Evolutionary conservation across 1,140 invertebrate species (phyloP), one percentile per base, ranked within the genome.

Genomic region (Dinoponera quadriceps): DNA sequence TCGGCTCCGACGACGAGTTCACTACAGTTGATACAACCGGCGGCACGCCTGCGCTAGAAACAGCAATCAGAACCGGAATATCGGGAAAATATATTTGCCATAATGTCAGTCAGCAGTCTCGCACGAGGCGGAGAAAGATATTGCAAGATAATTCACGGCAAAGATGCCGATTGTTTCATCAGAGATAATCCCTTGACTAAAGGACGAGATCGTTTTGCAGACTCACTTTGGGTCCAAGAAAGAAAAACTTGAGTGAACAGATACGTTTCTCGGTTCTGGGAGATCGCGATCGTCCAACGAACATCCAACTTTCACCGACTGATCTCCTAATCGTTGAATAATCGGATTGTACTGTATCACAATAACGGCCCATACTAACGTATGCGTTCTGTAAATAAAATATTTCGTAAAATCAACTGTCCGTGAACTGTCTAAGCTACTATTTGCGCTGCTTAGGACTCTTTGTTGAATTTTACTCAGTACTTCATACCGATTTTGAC

Each of bases 281-380:
- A 91, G 44, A 22, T 86, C 82, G 1, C 3, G 20, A 0, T 90
- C 88, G 51, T 94, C 94, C 55, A 95, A 89, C 1, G 93, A 90
- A 81, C 96, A 96, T 14, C 95, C 94, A 0, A 96, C 91, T 84
- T 94, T 94, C 25, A 96, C 93, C 3, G 95, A 94, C 65, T 95
- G 92, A 87, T 96, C 96, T 3, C 95, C 95, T 22, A 95, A 90
- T 62, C 95, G 92, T 83, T 96, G 96, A 27, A 96, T 95, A 68
- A 96, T 94, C 1, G 95, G 95, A 88, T 96, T 96, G 73, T 95
- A 94, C 85, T 96, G 96, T 18, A 96, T 92, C 0, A 96, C 94
- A n/a, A 96, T 91, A 0, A 95, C 94, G 13, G 95, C 94, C 85
- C 94, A 95, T 33, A 93, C 91, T 38, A 93, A 85, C 18, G 91